phyloP scores from a whole-genome alignment of 1,140 invertebrate genomes.

The Araneus ventricosus region DNA sequence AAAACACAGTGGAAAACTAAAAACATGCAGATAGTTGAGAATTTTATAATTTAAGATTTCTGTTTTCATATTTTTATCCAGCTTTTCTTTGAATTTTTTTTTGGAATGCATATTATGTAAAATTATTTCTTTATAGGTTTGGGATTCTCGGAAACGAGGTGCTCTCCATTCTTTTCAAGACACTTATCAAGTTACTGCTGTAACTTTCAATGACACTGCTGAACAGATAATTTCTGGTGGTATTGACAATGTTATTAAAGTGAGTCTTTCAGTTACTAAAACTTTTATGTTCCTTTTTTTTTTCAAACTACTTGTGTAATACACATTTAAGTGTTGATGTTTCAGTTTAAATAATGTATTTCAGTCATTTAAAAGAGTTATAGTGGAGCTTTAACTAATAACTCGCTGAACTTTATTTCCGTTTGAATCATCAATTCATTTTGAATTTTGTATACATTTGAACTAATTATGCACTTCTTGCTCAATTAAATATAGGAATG shows the following conservation, averaged over 20 bases:
- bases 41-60: neutral
- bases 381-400: no score
- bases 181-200: constrained; percentile 91
- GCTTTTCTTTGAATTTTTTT: neutral
- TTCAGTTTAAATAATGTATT: no score
- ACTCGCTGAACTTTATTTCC: no score
- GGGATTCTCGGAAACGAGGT: constrained; percentile 91
- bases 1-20: neutral
- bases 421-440: no score
- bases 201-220: constrained; percentile 96
- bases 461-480: no score
- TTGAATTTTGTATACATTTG: no score
- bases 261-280: constrained; percentile 77
- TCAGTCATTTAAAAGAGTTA: no score
- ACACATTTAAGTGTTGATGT: no score
- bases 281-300: no score
- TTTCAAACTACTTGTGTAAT: no score
- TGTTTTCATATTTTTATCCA: neutral
- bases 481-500: no score
- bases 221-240: constrained; percentile 94
- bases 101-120: no score
- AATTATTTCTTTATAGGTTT: constrained; percentile 81
- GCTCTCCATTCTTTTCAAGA: constrained; percentile 90
- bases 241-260: constrained; percentile 98
- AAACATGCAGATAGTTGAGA: neutral